Conservation (phyloP, 2,888 invertebrate genomes). For the Amphipyra berbera region DNA sequence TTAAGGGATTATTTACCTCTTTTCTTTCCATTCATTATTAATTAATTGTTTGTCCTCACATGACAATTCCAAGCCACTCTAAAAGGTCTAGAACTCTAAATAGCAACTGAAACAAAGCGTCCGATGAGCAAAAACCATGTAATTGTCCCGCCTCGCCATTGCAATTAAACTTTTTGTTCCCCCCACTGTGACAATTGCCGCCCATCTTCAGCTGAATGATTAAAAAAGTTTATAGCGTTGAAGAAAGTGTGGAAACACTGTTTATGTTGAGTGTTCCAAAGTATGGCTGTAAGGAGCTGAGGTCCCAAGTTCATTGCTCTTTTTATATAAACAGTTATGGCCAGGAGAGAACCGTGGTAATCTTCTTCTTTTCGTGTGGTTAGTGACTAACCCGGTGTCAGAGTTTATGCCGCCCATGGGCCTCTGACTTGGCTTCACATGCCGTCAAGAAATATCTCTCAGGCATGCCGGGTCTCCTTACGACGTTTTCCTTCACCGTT, state of each 20-base stretch:
- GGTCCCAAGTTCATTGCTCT: not conserved
- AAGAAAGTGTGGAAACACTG: slow-evolving; percentile 54
- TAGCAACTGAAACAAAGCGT: slow-evolving; percentile 39
- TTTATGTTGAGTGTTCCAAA: slow-evolving; percentile 36
- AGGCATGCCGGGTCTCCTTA: too few relatives aligned
- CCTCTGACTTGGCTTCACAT: too few relatives aligned
- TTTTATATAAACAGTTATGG: too few relatives aligned
- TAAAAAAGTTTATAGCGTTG: slow-evolving; percentile 66
- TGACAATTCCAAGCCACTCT: not conserved
- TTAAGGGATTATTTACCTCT: too few relatives aligned
- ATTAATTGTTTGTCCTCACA: slow-evolving; percentile 6
- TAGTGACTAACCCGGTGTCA: too few relatives aligned
- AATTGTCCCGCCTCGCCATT: slow-evolving; percentile 69
- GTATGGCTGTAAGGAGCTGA: slow-evolving; percentile 13
- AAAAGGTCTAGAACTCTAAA: slow-evolving; percentile 25
- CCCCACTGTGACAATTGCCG: slow-evolving; percentile 57
- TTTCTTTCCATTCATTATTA: not conserved
- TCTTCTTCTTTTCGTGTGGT: too few relatives aligned
- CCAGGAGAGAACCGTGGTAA: too few relatives aligned
- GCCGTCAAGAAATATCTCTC: too few relatives aligned
- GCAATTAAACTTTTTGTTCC: slow-evolving; percentile 79
- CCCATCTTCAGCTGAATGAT: slow-evolving; percentile 60
- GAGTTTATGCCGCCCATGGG: too few relatives aligned
- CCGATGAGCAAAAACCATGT: slow-evolving; percentile 68
- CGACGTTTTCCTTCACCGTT: too few relatives aligned